These are phyloP conservation scores for Tetramorium bicarinatum DNA, from an alignment of 2,888 invertebrate species.

Conservation along the genomic window DNA sequence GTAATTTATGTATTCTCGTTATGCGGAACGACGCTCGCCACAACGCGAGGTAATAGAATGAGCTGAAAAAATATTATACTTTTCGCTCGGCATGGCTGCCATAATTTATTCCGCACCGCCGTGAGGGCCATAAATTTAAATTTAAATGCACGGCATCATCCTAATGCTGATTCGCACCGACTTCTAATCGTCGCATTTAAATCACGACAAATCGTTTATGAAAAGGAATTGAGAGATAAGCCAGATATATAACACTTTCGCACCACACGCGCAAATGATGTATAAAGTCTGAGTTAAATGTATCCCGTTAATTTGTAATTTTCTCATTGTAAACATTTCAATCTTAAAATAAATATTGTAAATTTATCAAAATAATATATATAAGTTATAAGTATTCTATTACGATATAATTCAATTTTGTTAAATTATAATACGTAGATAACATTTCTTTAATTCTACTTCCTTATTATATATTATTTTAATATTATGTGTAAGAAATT, in stretches of 20 bases:
- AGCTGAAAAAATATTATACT: constrained; percentile 30
- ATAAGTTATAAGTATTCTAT: background rate
- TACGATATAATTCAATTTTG: background rate
- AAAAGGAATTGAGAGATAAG: background rate
- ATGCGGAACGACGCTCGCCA: constrained; percentile 28
- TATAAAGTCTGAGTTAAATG: background rate
- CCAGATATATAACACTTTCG: background rate
- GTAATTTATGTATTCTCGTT: constrained; percentile 52
- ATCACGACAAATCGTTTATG: constrained; percentile 39
- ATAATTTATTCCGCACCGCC: constrained; percentile 23
- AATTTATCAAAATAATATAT: background rate
- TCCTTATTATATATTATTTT: background rate
- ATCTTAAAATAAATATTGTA: background rate
- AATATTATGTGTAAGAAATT: background rate
- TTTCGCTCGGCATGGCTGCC: constrained; percentile 35
- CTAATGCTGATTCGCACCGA: constrained; percentile 35
- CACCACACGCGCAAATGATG: background rate
- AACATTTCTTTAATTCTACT: background rate
- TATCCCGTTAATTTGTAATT: constrained; percentile 1
- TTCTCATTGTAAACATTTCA: constrained; percentile 4
- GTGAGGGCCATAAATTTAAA: constrained; percentile 40
- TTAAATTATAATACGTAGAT: background rate
- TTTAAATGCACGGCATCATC: constrained; percentile 36
- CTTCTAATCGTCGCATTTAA: constrained; percentile 38
- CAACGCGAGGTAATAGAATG: constrained; percentile 27